Evolutionary conservation across 2,797 vertebrate genomes (phyloP), one percentile per base, ranked within the genome.

Genomic region (Pagetopsis macropterus): DNA sequence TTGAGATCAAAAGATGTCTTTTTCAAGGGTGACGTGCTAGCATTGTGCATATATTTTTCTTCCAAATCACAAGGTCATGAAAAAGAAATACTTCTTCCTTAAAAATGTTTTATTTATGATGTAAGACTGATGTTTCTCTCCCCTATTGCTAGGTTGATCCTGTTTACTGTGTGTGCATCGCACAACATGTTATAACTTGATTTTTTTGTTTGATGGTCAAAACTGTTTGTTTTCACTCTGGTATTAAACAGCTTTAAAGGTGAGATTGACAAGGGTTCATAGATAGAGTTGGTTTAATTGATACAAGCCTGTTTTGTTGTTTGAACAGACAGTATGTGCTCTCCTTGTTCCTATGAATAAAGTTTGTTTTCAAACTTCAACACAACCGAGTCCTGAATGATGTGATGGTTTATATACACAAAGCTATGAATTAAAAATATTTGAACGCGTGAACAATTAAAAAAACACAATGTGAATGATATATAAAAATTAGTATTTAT

Each of bases 401-500:
- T 68, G 52, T 70, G 31, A 62, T 46, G 15, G 65, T 37, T 68
- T 64, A 19, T 84, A 31, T 59, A 70, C 72, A 56, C 52, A n/a
- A 70, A 59, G 27, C 43, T 63, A 55, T 64, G 67, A 64, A 83
- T 65, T 73, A 51, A 76, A 87, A 87, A 73, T n/a, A 40, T 59
- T 44, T 27, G 3, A 43, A n/a, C 1, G 7, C 31, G 37, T 44
- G 13, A 78, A 79, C 54, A 56, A 72, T 51, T 31, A 27, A 69
- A 77, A 44, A 41, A 65, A 68, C 2, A 76, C 58, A 31, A 60
- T 3, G 3, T 45, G 21, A 59, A 59, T 58, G n/a, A 69, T 81
- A 61, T 92, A 90, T 74, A 92, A 92, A 91, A 93, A 83, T 80
- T 50, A 63, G 76, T 76, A 59, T 91, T 89, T 88, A 88, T 89